A percentile compares a stretch with the other conserved stretches of the same genome.
Evolutionary conservation across 2,113 vertebrate genomes (phyloP).

Genomic region (Nerophis lumbriciformis): DNA sequence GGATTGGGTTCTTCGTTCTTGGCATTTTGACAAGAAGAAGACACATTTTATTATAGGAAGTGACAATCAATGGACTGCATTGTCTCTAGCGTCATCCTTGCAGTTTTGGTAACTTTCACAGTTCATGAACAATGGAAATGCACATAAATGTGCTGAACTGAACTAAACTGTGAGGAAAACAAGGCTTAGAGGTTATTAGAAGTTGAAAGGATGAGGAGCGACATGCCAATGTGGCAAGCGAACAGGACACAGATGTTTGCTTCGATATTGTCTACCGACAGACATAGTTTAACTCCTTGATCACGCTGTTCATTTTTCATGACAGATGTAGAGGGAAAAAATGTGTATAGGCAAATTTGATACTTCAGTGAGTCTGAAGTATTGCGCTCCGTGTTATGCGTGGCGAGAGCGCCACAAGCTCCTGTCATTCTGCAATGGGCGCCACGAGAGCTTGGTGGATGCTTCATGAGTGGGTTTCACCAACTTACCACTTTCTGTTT

Average conservation of each 20-base stretch:
- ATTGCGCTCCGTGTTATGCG: neutral
- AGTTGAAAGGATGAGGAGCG: conserved; percentile 10
- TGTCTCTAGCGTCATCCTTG: neutral
- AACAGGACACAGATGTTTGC: no score
- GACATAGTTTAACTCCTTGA: neutral
- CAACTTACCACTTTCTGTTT: conserved; percentile 99
- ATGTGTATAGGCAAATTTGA: neutral
- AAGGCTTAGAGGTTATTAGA: neutral
- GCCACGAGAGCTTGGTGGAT: conserved; percentile 27
- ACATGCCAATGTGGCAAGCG: conserved; percentile 2
- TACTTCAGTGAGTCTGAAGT: conserved; percentile 33
- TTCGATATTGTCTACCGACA: neutral
- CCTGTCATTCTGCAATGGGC: conserved; percentile 21
- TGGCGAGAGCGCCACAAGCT: conserved; percentile 5
- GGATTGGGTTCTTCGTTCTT: neutral
- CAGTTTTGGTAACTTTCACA: neutral
- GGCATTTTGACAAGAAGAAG: neutral
- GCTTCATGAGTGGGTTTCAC: conserved; percentile 38
- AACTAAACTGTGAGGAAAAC: conserved; percentile 3
- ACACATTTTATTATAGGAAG: neutral
- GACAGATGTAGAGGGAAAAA: neutral
- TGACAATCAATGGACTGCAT: neutral
- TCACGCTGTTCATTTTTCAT: neutral
- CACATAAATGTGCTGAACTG: no score
- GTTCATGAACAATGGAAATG: no score